Conservation (phyloP, 2,888 invertebrate genomes). For the Piscicola geometra region DNA sequence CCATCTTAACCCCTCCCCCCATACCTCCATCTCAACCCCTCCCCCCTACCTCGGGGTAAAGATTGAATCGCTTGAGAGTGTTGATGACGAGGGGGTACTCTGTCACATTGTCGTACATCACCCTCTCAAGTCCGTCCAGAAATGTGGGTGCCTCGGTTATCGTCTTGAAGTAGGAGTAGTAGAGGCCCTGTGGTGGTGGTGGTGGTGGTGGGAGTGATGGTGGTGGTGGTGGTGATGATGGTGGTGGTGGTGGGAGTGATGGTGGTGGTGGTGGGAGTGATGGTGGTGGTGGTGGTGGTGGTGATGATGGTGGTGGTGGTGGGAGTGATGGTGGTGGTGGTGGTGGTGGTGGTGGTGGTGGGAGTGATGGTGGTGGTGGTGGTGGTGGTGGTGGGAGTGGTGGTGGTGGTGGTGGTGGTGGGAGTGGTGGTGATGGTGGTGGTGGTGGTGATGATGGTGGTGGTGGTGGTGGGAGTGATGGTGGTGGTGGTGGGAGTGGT, state of each 20-base stretch:
- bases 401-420: slow-evolving; percentile 16
- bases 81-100: slow-evolving; percentile 78
- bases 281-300: slow-evolving; percentile 23
- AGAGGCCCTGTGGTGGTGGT: slow-evolving; percentile 64
- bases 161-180: slow-evolving; percentile 81
- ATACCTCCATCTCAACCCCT: background rate
- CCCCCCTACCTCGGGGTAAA: slow-evolving; percentile 71
- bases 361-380: background rate
- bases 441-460: slow-evolving; percentile 15
- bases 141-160: slow-evolving; percentile 67
- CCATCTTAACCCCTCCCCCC: background rate
- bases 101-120: slow-evolving; percentile 69
- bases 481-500: background rate
- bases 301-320: background rate
- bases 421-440: slow-evolving; percentile 7
- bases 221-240: background rate
- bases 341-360: slow-evolving; percentile 22
- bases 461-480: background rate
- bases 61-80: slow-evolving; percentile 74
- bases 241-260: background rate
- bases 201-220: slow-evolving; percentile 13
- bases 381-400: slow-evolving; percentile 14
- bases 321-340: background rate
- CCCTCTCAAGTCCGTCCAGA: slow-evolving; percentile 62
- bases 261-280: background rate